These are phyloP conservation scores for Apogon talboti DNA, from an alignment of 2,797 vertebrate species.

Conservation along the genomic window DNA sequence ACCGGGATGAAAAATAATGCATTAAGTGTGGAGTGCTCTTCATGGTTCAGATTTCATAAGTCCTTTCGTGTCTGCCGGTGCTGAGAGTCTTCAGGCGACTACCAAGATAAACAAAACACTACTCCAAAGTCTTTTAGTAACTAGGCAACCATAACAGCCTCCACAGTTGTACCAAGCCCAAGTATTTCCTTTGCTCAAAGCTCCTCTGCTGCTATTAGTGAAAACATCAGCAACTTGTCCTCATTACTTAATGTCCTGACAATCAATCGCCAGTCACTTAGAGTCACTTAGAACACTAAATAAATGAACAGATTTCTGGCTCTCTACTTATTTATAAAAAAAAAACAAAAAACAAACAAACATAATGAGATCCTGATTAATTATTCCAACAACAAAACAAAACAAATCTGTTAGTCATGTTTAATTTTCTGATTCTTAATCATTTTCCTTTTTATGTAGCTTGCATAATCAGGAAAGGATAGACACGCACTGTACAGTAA, in stretches of 20 bases:
- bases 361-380: conserved; percentile 18
- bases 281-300: conserved; percentile 14
- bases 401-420: no score
- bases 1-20: conserved; percentile 12
- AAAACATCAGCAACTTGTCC: conserved; percentile 24
- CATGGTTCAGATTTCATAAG: conserved; percentile 15
- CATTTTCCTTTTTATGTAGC: no score
- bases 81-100: conserved; percentile 24
- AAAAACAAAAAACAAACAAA: no score
- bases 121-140: conserved; percentile 41
- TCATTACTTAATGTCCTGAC: conserved; percentile 4
- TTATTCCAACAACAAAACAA: not conserved
- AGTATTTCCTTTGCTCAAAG: conserved; percentile 25
- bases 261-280: conserved; percentile 24
- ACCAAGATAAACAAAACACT: conserved; percentile 27
- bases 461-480: no score
- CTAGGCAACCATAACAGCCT: conserved; percentile 38
- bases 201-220: conserved; percentile 36
- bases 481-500: no score
- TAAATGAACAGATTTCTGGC: conserved; percentile 5
- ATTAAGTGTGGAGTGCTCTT: conserved; percentile 23
- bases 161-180: conserved; percentile 29
- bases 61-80: conserved; percentile 18
- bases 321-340: conserved; percentile 10
- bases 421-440: not conserved